A percentile compares a stretch with the other conserved stretches of the same genome.
Conservation (phyloP, 2,113 vertebrate genomes). For the Cephalopterus ornatus region DNA sequence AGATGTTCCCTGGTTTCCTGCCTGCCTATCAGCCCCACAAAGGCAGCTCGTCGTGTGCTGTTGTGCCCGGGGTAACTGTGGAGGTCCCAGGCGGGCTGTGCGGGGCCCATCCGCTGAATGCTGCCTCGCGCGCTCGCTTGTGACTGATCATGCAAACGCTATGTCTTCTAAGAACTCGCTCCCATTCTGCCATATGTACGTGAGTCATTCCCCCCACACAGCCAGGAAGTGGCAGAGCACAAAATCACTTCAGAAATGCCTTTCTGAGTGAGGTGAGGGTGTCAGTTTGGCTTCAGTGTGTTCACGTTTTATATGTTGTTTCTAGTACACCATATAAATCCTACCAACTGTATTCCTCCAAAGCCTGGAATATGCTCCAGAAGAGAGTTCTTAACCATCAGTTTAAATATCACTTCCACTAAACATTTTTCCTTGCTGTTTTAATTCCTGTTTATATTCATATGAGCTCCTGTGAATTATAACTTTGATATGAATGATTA, state of each 20-base stretch:
- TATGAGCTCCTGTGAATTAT: neutral
- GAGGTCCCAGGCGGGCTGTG: constrained; percentile 45
- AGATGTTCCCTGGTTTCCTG: constrained; percentile 70
- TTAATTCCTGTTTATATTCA: neutral
- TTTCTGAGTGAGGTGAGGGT: neutral
- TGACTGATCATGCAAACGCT: neutral
- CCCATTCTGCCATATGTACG: neutral
- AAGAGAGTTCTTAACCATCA: neutral
- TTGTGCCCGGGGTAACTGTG: constrained; percentile 65
- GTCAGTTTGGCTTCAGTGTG: neutral
- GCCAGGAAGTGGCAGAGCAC: neutral
- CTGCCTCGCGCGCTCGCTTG: neutral
- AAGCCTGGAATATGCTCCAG: neutral
- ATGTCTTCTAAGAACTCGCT: neutral
- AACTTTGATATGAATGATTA: neutral
- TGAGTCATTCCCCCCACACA: neutral
- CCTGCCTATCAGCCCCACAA: constrained; percentile 68
- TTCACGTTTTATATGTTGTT: neutral
- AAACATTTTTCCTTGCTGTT: neutral
- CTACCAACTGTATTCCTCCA: neutral
- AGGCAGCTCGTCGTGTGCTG: constrained; percentile 57
- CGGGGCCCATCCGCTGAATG: too few relatives aligned
- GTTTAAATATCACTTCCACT: neutral
- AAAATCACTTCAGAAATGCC: neutral
- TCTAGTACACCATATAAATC: neutral